Evolutionary conservation across 2,113 vertebrate species (phyloP).

Genomic region (Podarcis muralis): DNA sequence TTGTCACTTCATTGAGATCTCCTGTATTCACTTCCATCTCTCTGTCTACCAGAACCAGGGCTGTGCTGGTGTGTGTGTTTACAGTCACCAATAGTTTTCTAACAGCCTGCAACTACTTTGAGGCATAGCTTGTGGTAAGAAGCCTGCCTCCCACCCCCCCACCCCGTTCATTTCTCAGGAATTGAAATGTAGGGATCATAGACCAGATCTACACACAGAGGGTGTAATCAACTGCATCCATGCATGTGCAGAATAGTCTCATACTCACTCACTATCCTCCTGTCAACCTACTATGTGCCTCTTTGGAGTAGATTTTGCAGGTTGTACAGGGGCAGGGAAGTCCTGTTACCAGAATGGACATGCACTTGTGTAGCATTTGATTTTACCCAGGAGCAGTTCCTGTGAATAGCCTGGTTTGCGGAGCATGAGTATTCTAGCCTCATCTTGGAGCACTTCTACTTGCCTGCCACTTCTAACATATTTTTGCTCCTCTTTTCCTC

Average conservation of each 20-base stretch:
- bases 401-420: neutral
- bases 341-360: too few species aligned
- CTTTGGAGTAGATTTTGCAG: too few species aligned
- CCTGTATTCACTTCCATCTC: neutral
- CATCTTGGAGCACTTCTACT: neutral
- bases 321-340: too few species aligned
- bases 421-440: constrained; percentile 31
- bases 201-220: neutral
- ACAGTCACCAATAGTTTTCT: neutral
- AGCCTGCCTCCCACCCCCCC: too few species aligned
- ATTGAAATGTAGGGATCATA: neutral
- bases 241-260: too few species aligned
- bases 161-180: neutral
- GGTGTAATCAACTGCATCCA: too few species aligned
- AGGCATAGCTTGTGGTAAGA: neutral
- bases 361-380: too few species aligned
- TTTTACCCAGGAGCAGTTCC: neutral
- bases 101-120: neutral
- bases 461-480: neutral
- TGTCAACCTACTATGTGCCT: too few species aligned
- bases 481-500: constrained; percentile 7
- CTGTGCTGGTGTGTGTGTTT: neutral
- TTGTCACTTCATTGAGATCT: neutral
- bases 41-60: neutral
- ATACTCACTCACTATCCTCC: too few species aligned